Conservation (phyloP, 2,888 invertebrate genomes). For the Cantharis lateralis region DNA sequence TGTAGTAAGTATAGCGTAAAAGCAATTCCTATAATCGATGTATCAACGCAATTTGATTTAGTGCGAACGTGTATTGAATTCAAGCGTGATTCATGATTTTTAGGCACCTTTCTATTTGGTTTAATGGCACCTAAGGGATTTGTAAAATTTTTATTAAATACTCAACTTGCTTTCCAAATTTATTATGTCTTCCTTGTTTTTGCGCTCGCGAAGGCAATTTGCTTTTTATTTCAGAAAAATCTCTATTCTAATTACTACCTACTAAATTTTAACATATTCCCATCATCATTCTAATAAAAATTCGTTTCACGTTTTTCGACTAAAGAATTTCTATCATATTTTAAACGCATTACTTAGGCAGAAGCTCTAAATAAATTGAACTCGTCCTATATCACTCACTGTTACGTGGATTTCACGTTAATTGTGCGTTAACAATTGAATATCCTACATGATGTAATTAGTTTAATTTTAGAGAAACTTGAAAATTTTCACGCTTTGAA, state of each 20-base stretch:
- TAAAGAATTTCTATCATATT: neutral
- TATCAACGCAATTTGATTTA: slow-evolving; percentile 27
- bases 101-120: neutral
- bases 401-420: neutral
- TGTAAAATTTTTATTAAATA: slow-evolving; percentile 3
- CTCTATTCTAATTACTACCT: neutral
- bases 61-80: slow-evolving; percentile 17
- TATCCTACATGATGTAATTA: neutral
- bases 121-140: slow-evolving; percentile 4
- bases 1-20: slow-evolving; percentile 15
- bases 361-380: neutral
- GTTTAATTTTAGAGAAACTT: neutral
- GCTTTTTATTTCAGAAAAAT: neutral
- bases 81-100: neutral
- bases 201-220: neutral
- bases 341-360: neutral
- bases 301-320: neutral
- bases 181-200: neutral
- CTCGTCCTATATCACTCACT: neutral
- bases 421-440: neutral
- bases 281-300: neutral
- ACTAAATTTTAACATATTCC: neutral
- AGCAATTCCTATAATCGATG: slow-evolving; percentile 20
- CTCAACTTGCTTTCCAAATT: neutral
- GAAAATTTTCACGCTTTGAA: neutral